Conservation (phyloP, 2,797 vertebrate genomes). For the Smutsia gigantea region DNA sequence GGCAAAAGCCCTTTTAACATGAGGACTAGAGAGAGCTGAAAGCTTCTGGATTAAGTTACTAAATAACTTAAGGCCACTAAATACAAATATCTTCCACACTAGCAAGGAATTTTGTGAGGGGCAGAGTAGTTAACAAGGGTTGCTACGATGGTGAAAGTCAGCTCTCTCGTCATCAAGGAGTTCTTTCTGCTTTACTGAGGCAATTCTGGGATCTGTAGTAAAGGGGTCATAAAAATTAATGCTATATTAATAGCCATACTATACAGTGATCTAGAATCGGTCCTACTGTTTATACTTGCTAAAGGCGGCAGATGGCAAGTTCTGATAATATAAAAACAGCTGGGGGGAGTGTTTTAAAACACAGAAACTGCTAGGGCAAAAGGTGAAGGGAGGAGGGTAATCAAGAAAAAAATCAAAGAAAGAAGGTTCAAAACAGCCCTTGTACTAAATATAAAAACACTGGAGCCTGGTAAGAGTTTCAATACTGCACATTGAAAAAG, state of each 20-base stretch:
- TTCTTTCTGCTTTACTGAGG: slow-evolving; percentile 44
- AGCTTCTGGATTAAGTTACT: slow-evolving; percentile 44
- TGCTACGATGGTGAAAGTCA: slow-evolving; percentile 44
- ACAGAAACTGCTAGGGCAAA: slow-evolving; percentile 11
- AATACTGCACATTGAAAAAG: slow-evolving; percentile 22
- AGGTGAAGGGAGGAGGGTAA: not conserved
- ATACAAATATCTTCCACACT: slow-evolving; percentile 47
- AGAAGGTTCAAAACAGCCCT: slow-evolving; percentile 25
- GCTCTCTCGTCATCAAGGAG: slow-evolving; percentile 41
- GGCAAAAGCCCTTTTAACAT: slow-evolving; percentile 51
- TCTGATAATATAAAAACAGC: slow-evolving; percentile 42
- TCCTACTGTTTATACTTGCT: slow-evolving; percentile 31
- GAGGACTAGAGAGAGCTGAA: not conserved
- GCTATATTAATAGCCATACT: slow-evolving; percentile 43
- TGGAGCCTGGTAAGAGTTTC: not conserved
- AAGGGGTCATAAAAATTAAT: slow-evolving; percentile 61
- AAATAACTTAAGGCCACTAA: slow-evolving; percentile 60
- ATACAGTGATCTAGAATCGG: slow-evolving; percentile 25
- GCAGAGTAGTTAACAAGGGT: slow-evolving; percentile 27
- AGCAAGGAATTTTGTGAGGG: slow-evolving; percentile 44
- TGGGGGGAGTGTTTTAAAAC: slow-evolving; percentile 28
- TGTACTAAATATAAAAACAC: slow-evolving; percentile 41
- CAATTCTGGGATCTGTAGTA: slow-evolving; percentile 24
- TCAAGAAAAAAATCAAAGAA: not conserved
- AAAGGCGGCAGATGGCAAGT: slow-evolving; percentile 46